These are phyloP conservation scores for Hypercompe scribonia DNA, from an alignment of 2,888 invertebrate species.

Conservation along the genomic window DNA sequence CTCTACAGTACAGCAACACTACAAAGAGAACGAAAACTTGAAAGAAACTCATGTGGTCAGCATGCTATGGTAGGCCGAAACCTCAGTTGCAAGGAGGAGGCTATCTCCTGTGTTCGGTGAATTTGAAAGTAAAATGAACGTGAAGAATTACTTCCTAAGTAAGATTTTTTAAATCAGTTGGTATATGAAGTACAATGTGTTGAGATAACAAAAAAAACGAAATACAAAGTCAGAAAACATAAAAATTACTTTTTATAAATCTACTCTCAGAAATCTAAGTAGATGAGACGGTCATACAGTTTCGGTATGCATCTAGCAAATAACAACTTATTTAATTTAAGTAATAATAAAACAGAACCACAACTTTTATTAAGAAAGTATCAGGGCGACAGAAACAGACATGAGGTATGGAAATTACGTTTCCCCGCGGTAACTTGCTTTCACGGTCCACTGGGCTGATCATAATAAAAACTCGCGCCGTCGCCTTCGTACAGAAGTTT, in stretches of 20 bases:
- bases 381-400: constrained; percentile 82
- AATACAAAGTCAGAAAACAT: no score
- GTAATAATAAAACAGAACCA: constrained; percentile 55
- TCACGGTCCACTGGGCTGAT: constrained; percentile 87
- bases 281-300: not conserved
- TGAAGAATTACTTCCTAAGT: no score
- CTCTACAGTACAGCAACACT: no score
- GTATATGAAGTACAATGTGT: no score
- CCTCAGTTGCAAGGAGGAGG: no score
- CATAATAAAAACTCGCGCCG: constrained; percentile 87
- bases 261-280: not conserved
- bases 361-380: constrained; percentile 84
- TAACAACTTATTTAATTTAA: constrained; percentile 46
- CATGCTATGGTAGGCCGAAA: no score
- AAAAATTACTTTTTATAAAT: not conserved
- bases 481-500: constrained; percentile 85
- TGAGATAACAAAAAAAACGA: no score
- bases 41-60: no score
- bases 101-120: no score
- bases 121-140: no score
- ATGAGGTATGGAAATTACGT: constrained; percentile 85
- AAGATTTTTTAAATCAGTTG: no score
- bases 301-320: constrained; percentile 2
- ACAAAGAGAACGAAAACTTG: no score
- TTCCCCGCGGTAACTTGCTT: constrained; percentile 84